phyloP scores from a whole-genome alignment of 2,797 vertebrate genomes.

The Clarias laeviceps region DNA sequence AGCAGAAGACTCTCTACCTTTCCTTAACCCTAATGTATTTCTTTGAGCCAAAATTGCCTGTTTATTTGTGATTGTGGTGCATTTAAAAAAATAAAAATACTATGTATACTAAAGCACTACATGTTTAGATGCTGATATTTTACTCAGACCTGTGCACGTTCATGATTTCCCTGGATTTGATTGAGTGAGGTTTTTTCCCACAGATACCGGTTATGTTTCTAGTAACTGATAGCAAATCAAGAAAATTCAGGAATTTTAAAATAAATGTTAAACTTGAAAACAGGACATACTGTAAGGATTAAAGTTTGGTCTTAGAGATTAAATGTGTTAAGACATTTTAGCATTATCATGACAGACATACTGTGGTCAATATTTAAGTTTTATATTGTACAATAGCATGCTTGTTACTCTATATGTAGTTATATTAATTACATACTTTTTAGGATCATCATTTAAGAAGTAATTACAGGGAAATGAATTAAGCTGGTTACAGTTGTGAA shows the following conservation, averaged over 20 bases:
- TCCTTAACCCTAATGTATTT: neutral
- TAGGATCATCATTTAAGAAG: neutral
- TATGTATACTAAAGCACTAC: neutral
- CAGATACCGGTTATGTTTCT: neutral
- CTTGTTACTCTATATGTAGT: neutral
- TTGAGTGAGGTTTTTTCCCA: neutral
- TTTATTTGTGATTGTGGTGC: neutral
- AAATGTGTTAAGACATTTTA: neutral
- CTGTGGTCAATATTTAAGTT: neutral
- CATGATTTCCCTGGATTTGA: neutral
- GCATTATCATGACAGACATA: neutral
- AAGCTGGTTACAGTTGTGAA: neutral
- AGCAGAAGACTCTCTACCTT: constrained; percentile 4
- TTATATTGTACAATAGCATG: neutral
- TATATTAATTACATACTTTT: neutral
- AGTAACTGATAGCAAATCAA: neutral
- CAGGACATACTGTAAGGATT: neutral
- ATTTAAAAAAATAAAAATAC: neutral
- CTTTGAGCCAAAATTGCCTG: neutral
- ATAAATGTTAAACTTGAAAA: neutral
- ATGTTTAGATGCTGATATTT: neutral
- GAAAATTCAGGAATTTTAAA: neutral
- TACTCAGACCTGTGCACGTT: neutral
- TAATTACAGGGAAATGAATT: neutral
- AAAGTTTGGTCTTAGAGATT: neutral